Percentiles rank a stretch among this genome's conserved stretches.
These are phyloP conservation scores for Montipora capitata DNA, from an alignment of 92 coral and sea anemone genomes.

Conservation along the genomic window DNA sequence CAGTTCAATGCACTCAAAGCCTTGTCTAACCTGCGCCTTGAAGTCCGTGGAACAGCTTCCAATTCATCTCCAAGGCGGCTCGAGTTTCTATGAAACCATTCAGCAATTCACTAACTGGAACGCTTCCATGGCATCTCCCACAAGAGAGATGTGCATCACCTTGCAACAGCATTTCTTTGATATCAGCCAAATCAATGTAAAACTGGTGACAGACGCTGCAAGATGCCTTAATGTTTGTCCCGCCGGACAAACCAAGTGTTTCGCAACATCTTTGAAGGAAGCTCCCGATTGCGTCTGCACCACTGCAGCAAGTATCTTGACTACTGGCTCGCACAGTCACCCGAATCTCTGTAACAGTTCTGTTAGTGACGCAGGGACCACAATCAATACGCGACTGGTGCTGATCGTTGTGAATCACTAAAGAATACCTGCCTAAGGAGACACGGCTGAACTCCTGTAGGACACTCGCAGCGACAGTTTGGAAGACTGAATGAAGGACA, in stretches of 20 bases:
- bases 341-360: constrained; percentile 67
- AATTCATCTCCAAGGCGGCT: constrained; percentile 40
- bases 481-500: constrained; percentile 60
- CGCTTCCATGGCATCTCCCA: constrained; percentile 57
- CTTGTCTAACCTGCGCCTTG: constrained; percentile 43
- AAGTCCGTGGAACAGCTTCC: constrained; percentile 24
- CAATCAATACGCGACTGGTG: constrained; percentile 72
- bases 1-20: not conserved
- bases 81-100: constrained; percentile 70
- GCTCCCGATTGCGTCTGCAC: constrained; percentile 19
- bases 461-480: constrained; percentile 46
- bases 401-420: constrained; percentile 61
- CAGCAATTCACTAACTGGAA: constrained; percentile 42
- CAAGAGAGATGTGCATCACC: constrained; percentile 40
- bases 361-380: constrained; percentile 78
- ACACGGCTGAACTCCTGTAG: constrained; percentile 40
- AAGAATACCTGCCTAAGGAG: constrained; percentile 48
- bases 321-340: constrained; percentile 58
- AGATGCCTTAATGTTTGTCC: constrained; percentile 39
- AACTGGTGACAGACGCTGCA: constrained; percentile 67
- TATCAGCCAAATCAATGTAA: constrained; percentile 54
- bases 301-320: constrained; percentile 13
- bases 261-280: constrained; percentile 14
- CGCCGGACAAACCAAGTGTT: not conserved
- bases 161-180: constrained; percentile 42